Evolutionary conservation across 2,113 vertebrate genomes (phyloP).

Genomic region (Odontesthes bonariensis): DNA sequence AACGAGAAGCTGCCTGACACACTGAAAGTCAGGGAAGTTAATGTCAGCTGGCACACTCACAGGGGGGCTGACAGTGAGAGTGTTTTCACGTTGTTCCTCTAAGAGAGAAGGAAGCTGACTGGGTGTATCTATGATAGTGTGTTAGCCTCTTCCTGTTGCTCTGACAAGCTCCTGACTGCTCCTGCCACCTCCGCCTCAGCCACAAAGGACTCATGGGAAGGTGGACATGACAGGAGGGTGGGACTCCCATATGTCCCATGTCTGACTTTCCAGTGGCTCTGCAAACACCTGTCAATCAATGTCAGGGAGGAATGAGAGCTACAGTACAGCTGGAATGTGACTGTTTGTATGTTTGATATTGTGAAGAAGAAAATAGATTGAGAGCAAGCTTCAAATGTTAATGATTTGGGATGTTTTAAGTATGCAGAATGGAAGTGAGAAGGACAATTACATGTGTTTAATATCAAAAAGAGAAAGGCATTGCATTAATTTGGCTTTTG

Average conservation of each 20-base stretch:
- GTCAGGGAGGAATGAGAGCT: conserved; percentile 53
- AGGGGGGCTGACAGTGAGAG: conserved; percentile 62
- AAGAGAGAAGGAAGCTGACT: conserved; percentile 38
- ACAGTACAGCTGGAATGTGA: conserved; percentile 44
- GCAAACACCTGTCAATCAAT: conserved; percentile 84
- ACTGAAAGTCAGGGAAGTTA: conserved; percentile 68
- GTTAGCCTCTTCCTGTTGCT: conserved; percentile 76
- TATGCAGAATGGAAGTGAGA: neutral
- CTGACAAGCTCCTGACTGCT: conserved; percentile 78
- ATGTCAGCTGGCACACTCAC: conserved; percentile 72
- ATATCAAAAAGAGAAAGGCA: neutral
- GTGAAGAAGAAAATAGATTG: neutral
- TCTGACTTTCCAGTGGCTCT: conserved; percentile 68
- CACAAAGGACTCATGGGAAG: conserved; percentile 81
- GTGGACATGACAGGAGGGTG: conserved; percentile 79
- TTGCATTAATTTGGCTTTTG: too few species aligned
- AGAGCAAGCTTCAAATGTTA: neutral
- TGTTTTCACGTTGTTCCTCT: conserved; percentile 59
- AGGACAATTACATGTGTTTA: neutral
- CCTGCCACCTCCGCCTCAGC: conserved; percentile 73
- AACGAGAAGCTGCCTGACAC: conserved; percentile 48
- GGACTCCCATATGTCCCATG: conserved; percentile 73
- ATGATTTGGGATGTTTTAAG: neutral
- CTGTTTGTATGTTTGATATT: conserved; percentile 16
- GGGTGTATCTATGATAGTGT: conserved; percentile 25